A percentile compares a stretch with the other conserved stretches of the same genome.
Conservation (phyloP, 2,888 invertebrate species). For the Nudaria mundana region DNA sequence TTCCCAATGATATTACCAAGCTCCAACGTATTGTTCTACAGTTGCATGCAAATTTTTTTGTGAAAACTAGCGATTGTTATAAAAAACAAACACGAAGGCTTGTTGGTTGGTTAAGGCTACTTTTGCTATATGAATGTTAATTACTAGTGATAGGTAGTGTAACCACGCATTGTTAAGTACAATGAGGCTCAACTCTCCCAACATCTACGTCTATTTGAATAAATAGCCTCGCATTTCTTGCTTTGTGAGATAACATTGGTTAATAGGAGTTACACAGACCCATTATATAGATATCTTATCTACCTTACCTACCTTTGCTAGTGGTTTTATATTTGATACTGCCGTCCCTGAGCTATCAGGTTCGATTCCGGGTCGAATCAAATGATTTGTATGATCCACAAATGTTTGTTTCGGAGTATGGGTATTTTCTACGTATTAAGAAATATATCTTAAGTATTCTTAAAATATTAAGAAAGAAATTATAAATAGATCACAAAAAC, state of each 20-base stretch:
- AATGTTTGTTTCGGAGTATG: too few relatives aligned
- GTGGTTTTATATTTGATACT: slow-evolving; percentile 15
- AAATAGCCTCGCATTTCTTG: slow-evolving; percentile 30
- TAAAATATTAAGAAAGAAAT: too few relatives aligned
- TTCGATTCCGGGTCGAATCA: too few relatives aligned
- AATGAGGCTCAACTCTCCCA: slow-evolving; percentile 27
- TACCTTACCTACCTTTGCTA: slow-evolving; percentile 23
- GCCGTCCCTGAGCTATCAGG: too few relatives aligned
- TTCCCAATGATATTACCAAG: slow-evolving; percentile 72
- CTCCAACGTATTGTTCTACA: slow-evolving; percentile 61
- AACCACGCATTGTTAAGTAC: slow-evolving; percentile 37
- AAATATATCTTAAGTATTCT: too few relatives aligned
- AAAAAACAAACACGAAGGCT: slow-evolving; percentile 56
- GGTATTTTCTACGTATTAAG: too few relatives aligned
- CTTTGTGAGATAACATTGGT: slow-evolving; percentile 26
- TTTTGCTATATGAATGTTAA: slow-evolving; percentile 51
- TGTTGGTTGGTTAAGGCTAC: slow-evolving; percentile 41
- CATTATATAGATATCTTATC: too few relatives aligned
- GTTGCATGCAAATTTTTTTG: slow-evolving; percentile 68
- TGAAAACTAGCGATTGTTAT: slow-evolving; percentile 72
- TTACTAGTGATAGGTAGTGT: slow-evolving; percentile 46
- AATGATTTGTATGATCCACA: too few relatives aligned
- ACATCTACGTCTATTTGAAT: slow-evolving; percentile 11
- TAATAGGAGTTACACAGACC: slow-evolving; percentile 22
- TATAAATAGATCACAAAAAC: too few relatives aligned